These are phyloP conservation scores for Lepidocyrtoides sp. DNA, from an alignment of 2,888 invertebrate species.

Conservation along the genomic window DNA sequence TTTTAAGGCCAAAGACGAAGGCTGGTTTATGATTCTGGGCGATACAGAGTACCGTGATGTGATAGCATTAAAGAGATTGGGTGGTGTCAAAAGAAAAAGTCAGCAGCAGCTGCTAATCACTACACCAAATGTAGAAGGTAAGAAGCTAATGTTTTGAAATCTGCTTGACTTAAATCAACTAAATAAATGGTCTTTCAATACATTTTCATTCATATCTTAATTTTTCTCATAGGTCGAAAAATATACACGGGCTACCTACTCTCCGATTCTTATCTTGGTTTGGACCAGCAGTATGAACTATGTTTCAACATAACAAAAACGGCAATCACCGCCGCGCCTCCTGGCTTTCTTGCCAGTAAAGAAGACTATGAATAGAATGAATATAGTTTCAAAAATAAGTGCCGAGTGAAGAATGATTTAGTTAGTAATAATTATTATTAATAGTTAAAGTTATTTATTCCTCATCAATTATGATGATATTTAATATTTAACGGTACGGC, in stretches of 20 bases:
- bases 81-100: slow-evolving; percentile 87
- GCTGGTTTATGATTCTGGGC: slow-evolving; percentile 97
- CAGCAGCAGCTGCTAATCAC: slow-evolving; percentile 82
- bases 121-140: slow-evolving; percentile 80
- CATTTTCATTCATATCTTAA: too few species aligned
- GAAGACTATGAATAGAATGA: slow-evolving; percentile 46
- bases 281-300: slow-evolving; percentile 95
- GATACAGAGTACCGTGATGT: slow-evolving; percentile 91
- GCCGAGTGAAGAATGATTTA: background rate
- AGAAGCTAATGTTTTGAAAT: too few species aligned
- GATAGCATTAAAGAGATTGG: slow-evolving; percentile 93
- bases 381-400: background rate
- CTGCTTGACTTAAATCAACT: too few species aligned
- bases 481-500: background rate
- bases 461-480: background rate
- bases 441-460: background rate
- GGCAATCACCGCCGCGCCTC: slow-evolving; percentile 63
- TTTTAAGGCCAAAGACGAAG: slow-evolving; percentile 95
- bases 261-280: slow-evolving; percentile 97
- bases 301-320: slow-evolving; percentile 86
- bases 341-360: slow-evolving; percentile 77
- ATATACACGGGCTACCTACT: slow-evolving; percentile 94
- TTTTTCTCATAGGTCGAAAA: slow-evolving; percentile 89
- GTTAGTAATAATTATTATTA: background rate
- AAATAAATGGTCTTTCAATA: too few species aligned